phyloP scores from a whole-genome alignment of 2,797 vertebrate species.

The Melanotaenia pygmaea region DNA sequence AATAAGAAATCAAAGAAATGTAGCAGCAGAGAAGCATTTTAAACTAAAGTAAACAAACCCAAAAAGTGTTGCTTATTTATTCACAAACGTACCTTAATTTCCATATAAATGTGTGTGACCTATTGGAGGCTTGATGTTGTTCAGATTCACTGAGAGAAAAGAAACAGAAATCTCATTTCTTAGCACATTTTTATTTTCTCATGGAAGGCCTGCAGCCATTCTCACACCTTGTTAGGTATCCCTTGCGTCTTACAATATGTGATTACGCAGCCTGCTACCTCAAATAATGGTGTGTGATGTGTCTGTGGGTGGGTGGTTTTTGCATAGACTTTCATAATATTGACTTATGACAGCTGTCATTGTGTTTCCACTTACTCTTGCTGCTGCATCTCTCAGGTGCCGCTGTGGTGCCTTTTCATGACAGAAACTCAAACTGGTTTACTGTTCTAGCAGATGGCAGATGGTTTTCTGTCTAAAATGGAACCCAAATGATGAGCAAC shows the following conservation, averaged over 20 bases:
- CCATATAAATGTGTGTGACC: slow-evolving; percentile 71
- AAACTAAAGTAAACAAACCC: slow-evolving; percentile 55
- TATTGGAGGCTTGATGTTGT: slow-evolving; percentile 56
- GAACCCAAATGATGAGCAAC: slow-evolving; percentile 38
- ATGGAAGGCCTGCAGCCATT: slow-evolving; percentile 17
- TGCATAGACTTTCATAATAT: slow-evolving; percentile 38
- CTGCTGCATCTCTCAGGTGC: slow-evolving; percentile 42
- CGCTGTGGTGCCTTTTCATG: slow-evolving; percentile 22
- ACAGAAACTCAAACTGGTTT: slow-evolving; percentile 53
- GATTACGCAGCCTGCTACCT: slow-evolving; percentile 44
- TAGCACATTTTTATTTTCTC: slow-evolving; percentile 19
- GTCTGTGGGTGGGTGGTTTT: slow-evolving; percentile 1
- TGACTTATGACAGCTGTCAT: slow-evolving; percentile 53
- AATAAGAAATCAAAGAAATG: slow-evolving; percentile 22
- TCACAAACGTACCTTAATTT: slow-evolving; percentile 66
- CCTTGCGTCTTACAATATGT: slow-evolving; percentile 43
- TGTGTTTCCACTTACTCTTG: slow-evolving; percentile 47
- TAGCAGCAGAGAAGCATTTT: slow-evolving; percentile 43
- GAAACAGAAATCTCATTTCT: slow-evolving; percentile 66
- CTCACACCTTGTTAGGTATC: slow-evolving; percentile 43
- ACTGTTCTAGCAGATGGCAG: slow-evolving; percentile 52
- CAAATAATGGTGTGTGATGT: slow-evolving; percentile 14
- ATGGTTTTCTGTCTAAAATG: slow-evolving; percentile 32
- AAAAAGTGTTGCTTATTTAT: slow-evolving; percentile 61
- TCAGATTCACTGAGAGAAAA: slow-evolving; percentile 46